Percentiles rank a stretch among this genome's conserved stretches.
phyloP scores from a whole-genome alignment of 2,797 vertebrate genomes.

The Fundulus diaphanus region DNA sequence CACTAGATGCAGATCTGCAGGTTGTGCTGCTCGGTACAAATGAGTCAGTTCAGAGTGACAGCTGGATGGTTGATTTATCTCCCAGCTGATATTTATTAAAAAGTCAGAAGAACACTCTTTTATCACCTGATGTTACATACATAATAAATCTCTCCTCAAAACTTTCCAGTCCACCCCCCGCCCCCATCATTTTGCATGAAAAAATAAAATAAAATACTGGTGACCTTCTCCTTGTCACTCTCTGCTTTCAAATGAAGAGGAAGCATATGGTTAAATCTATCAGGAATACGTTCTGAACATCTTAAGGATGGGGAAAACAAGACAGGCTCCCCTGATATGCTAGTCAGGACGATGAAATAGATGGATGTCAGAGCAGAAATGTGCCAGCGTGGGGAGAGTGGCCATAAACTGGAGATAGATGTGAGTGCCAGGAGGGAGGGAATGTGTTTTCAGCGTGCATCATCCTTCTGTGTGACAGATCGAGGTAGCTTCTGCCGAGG shows the following conservation, averaged over 20 bases:
- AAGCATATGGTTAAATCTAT: conserved; percentile 51
- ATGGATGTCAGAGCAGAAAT: conserved; percentile 70
- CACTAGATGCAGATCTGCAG: conserved; percentile 19
- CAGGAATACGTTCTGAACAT: conserved; percentile 50
- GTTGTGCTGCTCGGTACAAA: conserved; percentile 18
- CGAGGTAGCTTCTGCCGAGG: conserved; percentile 53
- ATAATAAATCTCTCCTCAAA: neutral
- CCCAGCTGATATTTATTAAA: conserved; percentile 29
- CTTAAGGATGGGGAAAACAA: conserved; percentile 58
- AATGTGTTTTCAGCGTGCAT: conserved; percentile 76
- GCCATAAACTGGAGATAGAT: conserved; percentile 79
- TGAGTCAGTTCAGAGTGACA: conserved; percentile 19
- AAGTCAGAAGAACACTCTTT: neutral
- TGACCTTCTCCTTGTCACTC: conserved; percentile 19
- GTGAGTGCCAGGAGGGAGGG: conserved; percentile 64
- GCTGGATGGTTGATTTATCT: conserved; percentile 27
- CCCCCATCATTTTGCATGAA: conserved; percentile 1
- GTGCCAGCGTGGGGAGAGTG: conserved; percentile 58
- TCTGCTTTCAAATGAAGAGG: conserved; percentile 16
- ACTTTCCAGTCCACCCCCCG: neutral
- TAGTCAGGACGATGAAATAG: conserved; percentile 64
- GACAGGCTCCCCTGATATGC: conserved; percentile 57
- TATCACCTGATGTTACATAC: neutral
- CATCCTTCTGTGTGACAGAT: conserved; percentile 75
- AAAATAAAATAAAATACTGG: conserved; percentile 3